These are phyloP conservation scores for Trididemnum clinides DNA, from an alignment of 23 tunicate genomes.

Conservation along the genomic window DNA sequence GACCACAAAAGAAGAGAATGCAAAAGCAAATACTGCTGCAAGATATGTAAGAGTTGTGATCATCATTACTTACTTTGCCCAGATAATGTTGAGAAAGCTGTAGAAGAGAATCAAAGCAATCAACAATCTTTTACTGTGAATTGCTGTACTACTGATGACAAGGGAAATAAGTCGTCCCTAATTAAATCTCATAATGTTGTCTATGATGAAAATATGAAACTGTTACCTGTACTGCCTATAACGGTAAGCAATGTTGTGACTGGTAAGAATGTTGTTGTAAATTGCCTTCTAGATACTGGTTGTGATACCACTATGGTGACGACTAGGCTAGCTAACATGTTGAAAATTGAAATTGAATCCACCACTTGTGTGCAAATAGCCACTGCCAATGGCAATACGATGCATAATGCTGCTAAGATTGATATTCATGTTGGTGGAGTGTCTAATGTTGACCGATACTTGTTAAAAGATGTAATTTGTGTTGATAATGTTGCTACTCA, in stretches of 20 bases:
- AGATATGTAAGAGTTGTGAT: too few species aligned
- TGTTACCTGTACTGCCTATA: neutral
- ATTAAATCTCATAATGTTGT: neutral
- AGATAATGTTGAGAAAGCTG: too few species aligned
- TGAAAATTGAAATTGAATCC: neutral
- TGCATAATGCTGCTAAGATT: neutral
- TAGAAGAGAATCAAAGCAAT: too few species aligned
- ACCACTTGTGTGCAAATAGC: neutral
- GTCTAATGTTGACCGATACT: neutral
- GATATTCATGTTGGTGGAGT: neutral
- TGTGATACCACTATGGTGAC: neutral
- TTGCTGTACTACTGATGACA: too few species aligned
- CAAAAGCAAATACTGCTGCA: too few species aligned
- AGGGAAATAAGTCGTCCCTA: too few species aligned
- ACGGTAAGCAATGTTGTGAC: neutral
- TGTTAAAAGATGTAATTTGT: neutral
- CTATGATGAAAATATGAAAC: neutral
- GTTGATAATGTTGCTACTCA: slow-evolving; percentile 1
- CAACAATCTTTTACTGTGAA: too few species aligned
- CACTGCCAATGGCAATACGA: neutral
- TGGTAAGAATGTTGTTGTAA: neutral
- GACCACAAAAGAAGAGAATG: too few species aligned
- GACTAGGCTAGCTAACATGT: neutral
- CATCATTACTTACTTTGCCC: too few species aligned
- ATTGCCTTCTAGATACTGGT: slow-evolving; percentile 12